These are phyloP conservation scores for Antheraea mylitta DNA, from an alignment of 1,140 invertebrate genomes.

Conservation along the genomic window DNA sequence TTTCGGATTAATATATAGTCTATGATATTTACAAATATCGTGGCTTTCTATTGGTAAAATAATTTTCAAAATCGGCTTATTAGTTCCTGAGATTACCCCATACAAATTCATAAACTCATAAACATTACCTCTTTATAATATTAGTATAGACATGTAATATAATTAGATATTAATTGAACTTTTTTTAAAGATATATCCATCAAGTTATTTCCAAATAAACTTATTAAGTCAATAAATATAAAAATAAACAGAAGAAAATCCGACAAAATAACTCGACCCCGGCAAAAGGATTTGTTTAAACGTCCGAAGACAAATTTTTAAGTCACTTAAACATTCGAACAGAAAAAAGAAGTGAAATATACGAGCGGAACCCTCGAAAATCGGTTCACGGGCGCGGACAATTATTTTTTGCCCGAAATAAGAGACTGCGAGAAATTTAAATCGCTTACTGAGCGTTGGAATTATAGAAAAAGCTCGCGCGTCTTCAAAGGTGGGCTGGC, in stretches of 20 bases:
- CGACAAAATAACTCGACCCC: background rate
- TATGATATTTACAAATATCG: too few species aligned
- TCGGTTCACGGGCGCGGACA: constrained; percentile 55
- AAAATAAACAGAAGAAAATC: background rate
- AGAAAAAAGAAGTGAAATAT: constrained; percentile 19
- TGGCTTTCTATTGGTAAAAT: too few species aligned
- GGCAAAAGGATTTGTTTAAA: constrained; percentile 5
- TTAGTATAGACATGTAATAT: too few species aligned
- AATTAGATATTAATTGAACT: too few species aligned
- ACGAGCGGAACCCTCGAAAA: constrained; percentile 38
- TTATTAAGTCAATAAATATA: background rate
- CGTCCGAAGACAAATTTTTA: constrained; percentile 8
- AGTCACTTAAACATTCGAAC: constrained; percentile 7
- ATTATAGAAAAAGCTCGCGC: constrained; percentile 75
- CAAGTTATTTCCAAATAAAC: too few species aligned
- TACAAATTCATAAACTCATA: too few species aligned
- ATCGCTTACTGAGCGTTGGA: constrained; percentile 68
- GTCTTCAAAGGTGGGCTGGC: constrained; percentile 70
- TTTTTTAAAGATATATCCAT: too few species aligned
- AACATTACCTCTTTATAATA: too few species aligned
- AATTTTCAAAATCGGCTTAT: too few species aligned
- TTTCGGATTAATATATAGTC: too few species aligned
- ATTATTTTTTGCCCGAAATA: constrained; percentile 76
- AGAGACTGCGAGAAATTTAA: constrained; percentile 74
- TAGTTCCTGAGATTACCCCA: too few species aligned